These are phyloP conservation scores for Natrix natrix DNA, from an alignment of 2,797 vertebrate species.

Conservation along the genomic window DNA sequence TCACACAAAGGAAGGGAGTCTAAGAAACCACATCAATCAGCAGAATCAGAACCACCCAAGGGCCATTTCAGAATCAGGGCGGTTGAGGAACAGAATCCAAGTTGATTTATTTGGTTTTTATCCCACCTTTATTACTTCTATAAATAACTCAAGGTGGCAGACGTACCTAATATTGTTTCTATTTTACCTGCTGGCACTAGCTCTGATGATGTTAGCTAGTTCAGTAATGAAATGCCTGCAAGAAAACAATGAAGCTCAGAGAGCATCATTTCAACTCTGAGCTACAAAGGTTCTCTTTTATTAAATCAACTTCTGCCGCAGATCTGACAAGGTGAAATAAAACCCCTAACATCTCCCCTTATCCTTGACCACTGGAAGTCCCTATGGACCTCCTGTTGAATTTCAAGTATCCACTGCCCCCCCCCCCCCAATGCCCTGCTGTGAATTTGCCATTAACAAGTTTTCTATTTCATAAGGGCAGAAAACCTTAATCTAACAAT, in stretches of 20 bases:
- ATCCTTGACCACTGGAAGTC: not conserved
- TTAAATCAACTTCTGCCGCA: not conserved
- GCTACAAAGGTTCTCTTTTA: not conserved
- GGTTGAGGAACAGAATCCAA: no score
- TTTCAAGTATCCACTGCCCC: not conserved
- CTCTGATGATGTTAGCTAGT: not conserved
- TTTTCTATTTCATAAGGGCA: not conserved
- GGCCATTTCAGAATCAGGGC: no score
- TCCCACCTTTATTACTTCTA: no score
- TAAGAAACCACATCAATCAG: no score
- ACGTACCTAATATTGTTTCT: no score
- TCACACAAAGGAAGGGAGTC: no score
- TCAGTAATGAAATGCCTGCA: not conserved
- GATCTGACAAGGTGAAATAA: not conserved
- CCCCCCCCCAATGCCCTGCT: not conserved
- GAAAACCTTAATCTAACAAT: not conserved
- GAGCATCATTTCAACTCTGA: not conserved
- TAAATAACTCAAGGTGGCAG: no score
- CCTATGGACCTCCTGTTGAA: not conserved
- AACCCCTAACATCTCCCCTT: not conserved
- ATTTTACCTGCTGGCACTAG: no score
- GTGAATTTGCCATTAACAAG: not conserved
- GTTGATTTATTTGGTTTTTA: no score
- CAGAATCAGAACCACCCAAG: no score
- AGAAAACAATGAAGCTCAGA: not conserved